Evolutionary conservation across 2,888 invertebrate genomes (phyloP), one percentile per base, ranked within the genome.

Genomic region (Mythimna lalbum): DNA sequence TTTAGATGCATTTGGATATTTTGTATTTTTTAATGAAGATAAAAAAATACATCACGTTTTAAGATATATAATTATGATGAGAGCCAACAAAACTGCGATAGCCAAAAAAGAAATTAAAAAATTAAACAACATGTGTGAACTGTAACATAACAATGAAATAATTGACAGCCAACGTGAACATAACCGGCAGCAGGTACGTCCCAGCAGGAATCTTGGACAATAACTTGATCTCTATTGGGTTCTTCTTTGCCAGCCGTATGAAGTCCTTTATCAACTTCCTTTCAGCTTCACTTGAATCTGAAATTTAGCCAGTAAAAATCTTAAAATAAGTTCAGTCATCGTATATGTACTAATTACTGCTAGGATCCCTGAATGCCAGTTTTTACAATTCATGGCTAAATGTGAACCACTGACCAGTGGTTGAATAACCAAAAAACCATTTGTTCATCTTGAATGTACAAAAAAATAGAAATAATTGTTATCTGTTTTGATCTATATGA

Each of bases 201-300:
- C 72, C 74, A n/a, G 63, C 74, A 31, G 74, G 43, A 43, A 59
- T 60, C 0, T 64, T 73, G 4, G 65, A 4, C 17, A 74, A 14
- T 6, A 72, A 36, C 9, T 17, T 47, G 0, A 72, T 74, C 21
- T 52, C 21, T 4, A 65, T 6, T 2, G 74, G 75, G 17, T 50
- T 74, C 14, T 67, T 49, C 9, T 67, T 75, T 10, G 49, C 27
- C 23, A 73, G 17, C 6, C 73, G 73, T 31, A 73, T 59, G 12
- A 64, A 73, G 6, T 73, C 50, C 10, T 73, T 73, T 23, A 10
- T 19, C 21, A 52, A 52, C 56, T 57, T 63, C 3, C 23, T 33
- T 50, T 72, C 63, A 17, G 17, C 33, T 50, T 43, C 49, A n/a
- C n/a, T 9, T n/a, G 50, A n/a, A 36, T 63, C 63, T 72, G 50